phyloP scores from a whole-genome alignment of 2,797 vertebrate genomes.

The Momotus momota region DNA sequence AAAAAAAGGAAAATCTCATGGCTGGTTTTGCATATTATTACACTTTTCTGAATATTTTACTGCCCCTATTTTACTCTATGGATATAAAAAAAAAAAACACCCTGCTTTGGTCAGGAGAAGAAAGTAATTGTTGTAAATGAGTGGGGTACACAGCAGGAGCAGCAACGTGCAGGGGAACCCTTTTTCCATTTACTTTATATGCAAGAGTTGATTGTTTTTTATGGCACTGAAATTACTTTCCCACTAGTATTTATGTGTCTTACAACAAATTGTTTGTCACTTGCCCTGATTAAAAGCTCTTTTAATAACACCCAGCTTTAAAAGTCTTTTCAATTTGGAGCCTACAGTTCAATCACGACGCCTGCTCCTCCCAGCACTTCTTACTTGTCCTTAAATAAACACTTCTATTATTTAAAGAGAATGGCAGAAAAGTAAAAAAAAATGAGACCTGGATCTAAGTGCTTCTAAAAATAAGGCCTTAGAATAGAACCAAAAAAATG shows the following conservation, averaged over 20 bases:
- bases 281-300: slow-evolving; percentile 67
- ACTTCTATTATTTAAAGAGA: slow-evolving; percentile 44
- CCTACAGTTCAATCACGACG: slow-evolving; percentile 55
- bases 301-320: slow-evolving; percentile 63
- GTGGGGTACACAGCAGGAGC: not conserved
- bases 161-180: not conserved
- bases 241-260: slow-evolving; percentile 67
- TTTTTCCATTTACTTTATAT: slow-evolving; percentile 32
- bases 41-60: not conserved
- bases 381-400: slow-evolving; percentile 66
- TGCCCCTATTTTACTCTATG: not conserved
- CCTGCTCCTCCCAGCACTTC: slow-evolving; percentile 41
- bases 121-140: slow-evolving; percentile 32
- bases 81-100: not conserved
- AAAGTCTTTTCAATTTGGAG: slow-evolving; percentile 58
- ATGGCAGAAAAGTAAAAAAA: not conserved
- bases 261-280: slow-evolving; percentile 72
- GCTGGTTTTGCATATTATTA: not conserved
- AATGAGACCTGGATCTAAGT: not conserved
- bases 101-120: not conserved
- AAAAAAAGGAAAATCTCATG: not conserved
- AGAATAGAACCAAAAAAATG: not conserved
- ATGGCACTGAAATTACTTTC: slow-evolving; percentile 64
- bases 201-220: slow-evolving; percentile 57
- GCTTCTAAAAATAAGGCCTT: not conserved